Base-by-base conservation (phyloP, 2,888 invertebrate species). In the Andrena minutula region DNA sequence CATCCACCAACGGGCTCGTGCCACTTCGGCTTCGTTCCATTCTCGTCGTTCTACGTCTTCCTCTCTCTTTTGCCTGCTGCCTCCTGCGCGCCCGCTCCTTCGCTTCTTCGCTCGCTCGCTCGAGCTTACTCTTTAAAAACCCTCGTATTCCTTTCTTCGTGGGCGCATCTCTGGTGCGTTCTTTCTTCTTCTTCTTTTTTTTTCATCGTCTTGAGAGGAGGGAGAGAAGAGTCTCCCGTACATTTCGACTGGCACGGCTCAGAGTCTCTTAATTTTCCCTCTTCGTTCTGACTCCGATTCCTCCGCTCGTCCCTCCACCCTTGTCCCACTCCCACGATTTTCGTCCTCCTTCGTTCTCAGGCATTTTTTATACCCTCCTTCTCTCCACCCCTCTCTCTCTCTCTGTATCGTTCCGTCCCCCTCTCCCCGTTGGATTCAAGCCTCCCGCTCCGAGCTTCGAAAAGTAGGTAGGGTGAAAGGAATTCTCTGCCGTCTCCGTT, bases 1-100 rank as follows among this genome's bases (percentile, higher is more conserved):
- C 75, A 83, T 85, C 84, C 81, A 85, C 77, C 83, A 83, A 83
- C 79, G 71, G 72, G 79, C 85, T 86, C 88, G 79, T 83, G 83
- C 85, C 81, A 85, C 85, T 85, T 86, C 85, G 69, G 75, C 82
- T 69, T 79, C 80, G 79, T 79, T 77, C 76, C 76, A 78, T 80
- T 74, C 83, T 73, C 79, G 74, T 79, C 76, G 28, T 74, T 75
- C 53, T 69, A 75, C 61, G 32, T 72, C 72, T 32, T 66, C 16
- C 35, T 83, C 30, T 73, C 58, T 72, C 41, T 20, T 53, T n/a
- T 60, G 12, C 12, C 30, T 16, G 26, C 68, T 53, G 51, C 30
- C 53, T 32, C 23, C 56, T 56, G 53, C 20, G n/a, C 53, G 53
- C 32, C 66, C 28, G 20, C 23, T 53, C 60, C 49, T 74, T 74